A percentile compares a stretch with the other conserved stretches of the same genome.
phyloP scores from a whole-genome alignment of 2,888 invertebrate species.

The Slavum lentiscoides region DNA sequence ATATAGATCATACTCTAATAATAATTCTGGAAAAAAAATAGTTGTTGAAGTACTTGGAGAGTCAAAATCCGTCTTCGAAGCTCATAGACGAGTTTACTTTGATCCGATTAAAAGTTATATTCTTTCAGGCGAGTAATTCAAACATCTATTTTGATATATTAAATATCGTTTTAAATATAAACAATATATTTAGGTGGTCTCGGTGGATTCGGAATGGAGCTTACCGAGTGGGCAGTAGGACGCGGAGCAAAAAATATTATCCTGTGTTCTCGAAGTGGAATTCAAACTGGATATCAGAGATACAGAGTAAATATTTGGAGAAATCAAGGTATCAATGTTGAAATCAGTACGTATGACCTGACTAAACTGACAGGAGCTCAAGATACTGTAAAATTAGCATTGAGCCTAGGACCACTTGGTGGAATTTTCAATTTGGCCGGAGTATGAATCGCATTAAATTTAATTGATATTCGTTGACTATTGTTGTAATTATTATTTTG shows the following conservation, averaged over 20 bases:
- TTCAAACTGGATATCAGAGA: slow-evolving; percentile 54
- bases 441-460: slow-evolving; percentile 25
- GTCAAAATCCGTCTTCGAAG: neutral
- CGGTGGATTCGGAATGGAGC: slow-evolving; percentile 55
- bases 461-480: neutral
- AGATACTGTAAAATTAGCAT: slow-evolving; percentile 43
- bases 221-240: slow-evolving; percentile 52
- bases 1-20: slow-evolving; percentile 10
- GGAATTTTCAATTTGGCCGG: slow-evolving; percentile 55
- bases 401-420: slow-evolving; percentile 44
- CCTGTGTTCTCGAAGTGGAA: slow-evolving; percentile 54
- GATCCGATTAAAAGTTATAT: slow-evolving; percentile 44
- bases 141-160: neutral
- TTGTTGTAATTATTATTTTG: neutral
- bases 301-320: slow-evolving; percentile 51
- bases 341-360: slow-evolving; percentile 52
- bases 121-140: slow-evolving; percentile 13
- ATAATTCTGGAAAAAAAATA: slow-evolving; percentile 24
- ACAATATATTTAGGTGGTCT: slow-evolving; percentile 52
- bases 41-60: slow-evolving; percentile 25
- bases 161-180: neutral
- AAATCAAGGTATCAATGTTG: slow-evolving; percentile 40
- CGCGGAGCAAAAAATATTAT: slow-evolving; percentile 54
- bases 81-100: slow-evolving; percentile 15
- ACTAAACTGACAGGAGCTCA: slow-evolving; percentile 42